Conservation (phyloP, 2,888 invertebrate species). For the Antheraea assamensis region DNA sequence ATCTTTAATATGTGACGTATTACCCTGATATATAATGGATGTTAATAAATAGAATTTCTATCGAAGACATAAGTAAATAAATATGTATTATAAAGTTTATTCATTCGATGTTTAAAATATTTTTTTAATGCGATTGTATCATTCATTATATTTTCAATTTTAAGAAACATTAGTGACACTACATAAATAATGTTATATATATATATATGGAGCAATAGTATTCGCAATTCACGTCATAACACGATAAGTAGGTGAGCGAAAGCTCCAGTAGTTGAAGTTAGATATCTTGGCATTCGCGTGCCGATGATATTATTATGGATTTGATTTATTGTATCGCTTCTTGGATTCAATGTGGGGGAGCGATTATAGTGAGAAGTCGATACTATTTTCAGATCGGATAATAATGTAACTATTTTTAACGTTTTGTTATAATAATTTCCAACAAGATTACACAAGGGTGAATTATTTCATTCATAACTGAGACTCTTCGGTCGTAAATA, state of each 20-base stretch:
- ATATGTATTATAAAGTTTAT: too few species aligned
- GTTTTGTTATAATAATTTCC: conserved; percentile 38
- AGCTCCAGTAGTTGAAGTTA: conserved; percentile 33
- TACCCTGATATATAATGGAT: conserved; percentile 13
- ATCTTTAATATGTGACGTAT: conserved; percentile 18
- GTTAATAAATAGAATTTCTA: conserved; percentile 18
- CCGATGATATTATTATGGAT: conserved; percentile 70
- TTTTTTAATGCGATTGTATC: background rate
- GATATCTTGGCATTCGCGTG: conserved; percentile 48
- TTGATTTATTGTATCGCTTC: conserved; percentile 70
- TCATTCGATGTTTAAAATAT: background rate
- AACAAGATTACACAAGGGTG: conserved; percentile 37
- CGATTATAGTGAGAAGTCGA: conserved; percentile 61
- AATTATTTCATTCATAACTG: conserved; percentile 39
- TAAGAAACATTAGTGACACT: background rate
- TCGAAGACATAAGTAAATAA: conserved; percentile 11
- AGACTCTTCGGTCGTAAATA: conserved; percentile 26
- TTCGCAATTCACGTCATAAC: conserved; percentile 31
- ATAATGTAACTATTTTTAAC: conserved; percentile 58
- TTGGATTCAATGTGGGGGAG: conserved; percentile 62
- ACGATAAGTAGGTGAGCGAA: conserved; percentile 30
- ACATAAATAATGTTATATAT: background rate
- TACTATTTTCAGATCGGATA: conserved; percentile 62
- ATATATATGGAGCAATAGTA: conserved; percentile 9
- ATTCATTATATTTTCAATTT: background rate